These are phyloP conservation scores for Meta bourneti DNA, from an alignment of 2,888 invertebrate genomes.

Conservation along the genomic window DNA sequence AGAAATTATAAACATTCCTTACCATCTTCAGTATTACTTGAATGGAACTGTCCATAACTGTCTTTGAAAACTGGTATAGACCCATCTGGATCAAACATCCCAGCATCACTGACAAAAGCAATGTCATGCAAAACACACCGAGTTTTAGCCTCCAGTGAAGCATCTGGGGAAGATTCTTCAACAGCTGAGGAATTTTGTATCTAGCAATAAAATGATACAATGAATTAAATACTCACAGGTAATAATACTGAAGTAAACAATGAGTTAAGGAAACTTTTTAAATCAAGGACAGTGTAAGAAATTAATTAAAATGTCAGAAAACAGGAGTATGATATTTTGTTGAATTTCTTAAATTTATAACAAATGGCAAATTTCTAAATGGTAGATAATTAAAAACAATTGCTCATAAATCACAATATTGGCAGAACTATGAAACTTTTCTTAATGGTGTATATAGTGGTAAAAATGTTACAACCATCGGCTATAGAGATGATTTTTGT, in stretches of 20 bases:
- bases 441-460: no score
- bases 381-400: no score
- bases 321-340: no score
- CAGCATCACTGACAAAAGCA: background rate
- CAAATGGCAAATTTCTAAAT: no score
- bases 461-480: no score
- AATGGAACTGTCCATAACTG: constrained; percentile 78
- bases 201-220: background rate
- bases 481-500: no score
- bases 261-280: background rate
- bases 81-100: constrained; percentile 47
- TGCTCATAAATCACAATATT: no score
- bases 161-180: constrained; percentile 35
- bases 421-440: no score
- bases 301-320: no score
- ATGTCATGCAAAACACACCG: background rate
- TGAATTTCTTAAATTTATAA: no score
- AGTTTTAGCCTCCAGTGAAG: background rate
- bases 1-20: constrained; percentile 1
- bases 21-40: constrained; percentile 80
- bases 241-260: background rate
- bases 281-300: background rate
- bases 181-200: background rate
- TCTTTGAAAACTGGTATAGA: constrained; percentile 79
- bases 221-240: background rate